Evolutionary conservation across 2,888 invertebrate species (phyloP).

Genomic region (Adela reaumurella): DNA sequence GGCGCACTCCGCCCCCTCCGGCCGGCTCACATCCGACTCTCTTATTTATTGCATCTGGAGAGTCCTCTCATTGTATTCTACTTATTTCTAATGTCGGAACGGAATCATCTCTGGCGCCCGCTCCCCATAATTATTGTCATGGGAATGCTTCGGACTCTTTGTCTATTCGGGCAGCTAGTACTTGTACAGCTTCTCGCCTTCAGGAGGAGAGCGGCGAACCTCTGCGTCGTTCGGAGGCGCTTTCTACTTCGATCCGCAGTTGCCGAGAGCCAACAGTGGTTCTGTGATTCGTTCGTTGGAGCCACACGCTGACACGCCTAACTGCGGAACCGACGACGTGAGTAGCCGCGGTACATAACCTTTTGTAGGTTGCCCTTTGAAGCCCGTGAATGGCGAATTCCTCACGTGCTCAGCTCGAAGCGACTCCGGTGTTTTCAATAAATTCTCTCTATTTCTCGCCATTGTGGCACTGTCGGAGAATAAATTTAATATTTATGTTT

Average conservation of each 20-base stretch:
- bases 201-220: neutral
- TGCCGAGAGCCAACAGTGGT: too few species aligned
- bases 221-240: neutral
- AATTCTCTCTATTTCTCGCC: slow-evolving; percentile 25
- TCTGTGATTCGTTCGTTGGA: too few species aligned
- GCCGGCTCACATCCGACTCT: neutral
- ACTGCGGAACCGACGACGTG: too few species aligned
- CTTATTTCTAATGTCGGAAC: neutral
- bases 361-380: slow-evolving; percentile 3
- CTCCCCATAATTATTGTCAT: neutral
- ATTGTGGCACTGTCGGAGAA: slow-evolving; percentile 14
- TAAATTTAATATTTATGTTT: slow-evolving; percentile 22
- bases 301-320: too few species aligned
- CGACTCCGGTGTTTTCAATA: slow-evolving; percentile 23
- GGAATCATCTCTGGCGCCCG: neutral
- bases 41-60: neutral
- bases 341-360: slow-evolving; percentile 1
- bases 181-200: neutral
- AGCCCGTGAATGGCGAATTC: slow-evolving; percentile 2
- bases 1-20: slow-evolving; percentile 30
- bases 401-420: slow-evolving; percentile 16
- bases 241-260: too few species aligned
- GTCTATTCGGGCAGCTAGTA: neutral
- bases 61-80: neutral
- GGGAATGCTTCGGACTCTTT: neutral